A percentile compares a stretch with the other conserved stretches of the same genome.
Conservation (phyloP, 23 tunicate species). For the Ciona savignyi region DNA sequence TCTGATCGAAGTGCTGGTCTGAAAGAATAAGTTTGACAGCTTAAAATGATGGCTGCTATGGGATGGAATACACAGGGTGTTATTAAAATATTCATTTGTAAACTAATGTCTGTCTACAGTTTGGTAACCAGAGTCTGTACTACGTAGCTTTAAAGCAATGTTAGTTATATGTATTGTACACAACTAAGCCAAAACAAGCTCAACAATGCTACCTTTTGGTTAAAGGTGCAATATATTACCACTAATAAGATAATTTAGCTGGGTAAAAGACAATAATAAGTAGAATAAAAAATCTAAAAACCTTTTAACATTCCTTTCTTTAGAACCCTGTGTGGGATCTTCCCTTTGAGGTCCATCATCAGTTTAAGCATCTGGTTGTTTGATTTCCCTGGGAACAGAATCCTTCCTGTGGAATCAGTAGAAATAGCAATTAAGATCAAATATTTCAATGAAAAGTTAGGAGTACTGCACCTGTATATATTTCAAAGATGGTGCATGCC, state of each 20-base stretch:
- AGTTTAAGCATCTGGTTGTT: constrained; percentile 94
- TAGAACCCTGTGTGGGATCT: constrained; percentile 88
- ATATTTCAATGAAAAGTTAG: too few relatives aligned
- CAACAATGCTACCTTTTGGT: too few relatives aligned
- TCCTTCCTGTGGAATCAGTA: constrained; percentile 35
- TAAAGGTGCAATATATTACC: too few relatives aligned
- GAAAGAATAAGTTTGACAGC: too few relatives aligned
- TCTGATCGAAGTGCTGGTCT: constrained; percentile 86
- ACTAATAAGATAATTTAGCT: not conserved
- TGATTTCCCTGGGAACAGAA: constrained; percentile 86
- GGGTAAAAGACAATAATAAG: too few relatives aligned
- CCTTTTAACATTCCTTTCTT: constrained; percentile 89
- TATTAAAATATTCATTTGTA: not conserved
- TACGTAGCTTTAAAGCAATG: too few relatives aligned
- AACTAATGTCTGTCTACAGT: too few relatives aligned
- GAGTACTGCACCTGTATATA: constrained; percentile 92
- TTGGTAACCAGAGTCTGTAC: too few relatives aligned
- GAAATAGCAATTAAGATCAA: too few relatives aligned
- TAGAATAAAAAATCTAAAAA: too few relatives aligned
- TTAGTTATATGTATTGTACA: too few relatives aligned
- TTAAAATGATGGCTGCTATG: not conserved
- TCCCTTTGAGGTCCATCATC: constrained; percentile 85
- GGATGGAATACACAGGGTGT: not conserved
- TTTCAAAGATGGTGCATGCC: constrained; percentile 79
- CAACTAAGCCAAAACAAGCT: too few relatives aligned